Evolutionary conservation across 2,797 vertebrate genomes (phyloP), one percentile per base, ranked within the genome.

Genomic region (Phalloptychus januarius): DNA sequence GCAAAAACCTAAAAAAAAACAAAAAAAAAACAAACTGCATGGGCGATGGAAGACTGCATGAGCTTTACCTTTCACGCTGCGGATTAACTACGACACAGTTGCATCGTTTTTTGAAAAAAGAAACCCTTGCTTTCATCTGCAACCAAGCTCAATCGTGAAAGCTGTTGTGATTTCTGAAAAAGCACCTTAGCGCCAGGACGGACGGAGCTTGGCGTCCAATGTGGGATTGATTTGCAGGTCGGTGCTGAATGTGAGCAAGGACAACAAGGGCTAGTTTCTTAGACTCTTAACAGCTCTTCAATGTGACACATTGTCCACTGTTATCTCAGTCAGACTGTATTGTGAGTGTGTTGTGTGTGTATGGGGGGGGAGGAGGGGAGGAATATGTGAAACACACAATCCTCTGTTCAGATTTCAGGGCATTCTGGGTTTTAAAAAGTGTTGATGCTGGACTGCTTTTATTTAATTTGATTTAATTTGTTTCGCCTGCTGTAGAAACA

Each of bases 11-110:
- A 0, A 44, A 36, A 50, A 52, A 40, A 28, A 93, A 91, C 89
- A 92, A 92, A 92, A 58, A 31, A 42, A 44, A 46, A 65, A n/a
- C 12, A 94, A 92, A 82, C 91, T 95, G 95, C 95, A 96, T 96
- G 95, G 93, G 93, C 89, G 84, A 93, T 85, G 86, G 91, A 95
- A 92, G 95, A 95, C 92, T 96, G 95, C 95, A 96, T 96, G 95
- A 95, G 94, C 94, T 95, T 95, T 94, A 93, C 89, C 93, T 94
- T 95, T 94, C 90, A 90, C 95, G 92, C 87, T 91, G 88, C 91
- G 83, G 92, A 94, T 94, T 89, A 91, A 89, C 90, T 92, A 92
- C 91, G 89, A 92, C 81, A 93, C 86, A 88, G 91, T 92, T 93
- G 92, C 93, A 91, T 91, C 91, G 77, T 90, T 90, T 86, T 36